Base-by-base conservation (phyloP, 2,888 invertebrate species). In the Exephanes ischioxanthus region DNA sequence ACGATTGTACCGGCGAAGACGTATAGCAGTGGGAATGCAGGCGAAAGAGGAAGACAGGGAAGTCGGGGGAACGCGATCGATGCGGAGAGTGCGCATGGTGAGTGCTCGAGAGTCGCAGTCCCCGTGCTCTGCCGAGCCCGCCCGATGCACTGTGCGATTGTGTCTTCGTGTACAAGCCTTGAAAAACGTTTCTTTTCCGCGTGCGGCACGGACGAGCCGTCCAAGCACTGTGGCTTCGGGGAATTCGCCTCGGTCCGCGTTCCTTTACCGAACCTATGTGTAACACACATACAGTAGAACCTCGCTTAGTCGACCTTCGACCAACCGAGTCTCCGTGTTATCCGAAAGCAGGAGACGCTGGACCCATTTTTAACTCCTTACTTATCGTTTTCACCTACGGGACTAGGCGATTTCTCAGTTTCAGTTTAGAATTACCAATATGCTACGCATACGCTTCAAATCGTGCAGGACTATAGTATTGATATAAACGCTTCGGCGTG, bases 61-160 rank as follows among this genome's bases (percentile, higher is more conserved):
- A 63, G 71, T 68, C 78, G 83, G 72, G 72, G 72, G 72, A 68
- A 83, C 72, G 67, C 83, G 78, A 83, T 83, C 83, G 83, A 83
- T 83, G 71, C 72, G 77, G 78, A 72, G 67, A 83, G 77, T 78
- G 83, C 83, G 77, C 83, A 67, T 67, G 22, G 83, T 51, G 63
- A 72, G 53, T 67, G 14, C 66, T 53, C 66, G 73, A 30, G 72
- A 72, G 67, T 72, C 45, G 71, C 63, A 63, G 45, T 71, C 9
- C 11, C 14, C n/a, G 33, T 53, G 70, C 55, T 55, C 30, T n/a
- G 81, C 63, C n/a, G 14, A 48, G 33, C 37, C 61, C n/a, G 16
- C 22, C 48, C 80, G 33, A 63, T 66, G 51, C 53, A 73, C n/a
- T 51, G 19, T 51, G 19, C 30, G 9, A 14, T 22, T 45, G 70